Base-by-base conservation (phyloP, 2,113 vertebrate genomes). In the Stomatorhinus ivindoensis region DNA sequence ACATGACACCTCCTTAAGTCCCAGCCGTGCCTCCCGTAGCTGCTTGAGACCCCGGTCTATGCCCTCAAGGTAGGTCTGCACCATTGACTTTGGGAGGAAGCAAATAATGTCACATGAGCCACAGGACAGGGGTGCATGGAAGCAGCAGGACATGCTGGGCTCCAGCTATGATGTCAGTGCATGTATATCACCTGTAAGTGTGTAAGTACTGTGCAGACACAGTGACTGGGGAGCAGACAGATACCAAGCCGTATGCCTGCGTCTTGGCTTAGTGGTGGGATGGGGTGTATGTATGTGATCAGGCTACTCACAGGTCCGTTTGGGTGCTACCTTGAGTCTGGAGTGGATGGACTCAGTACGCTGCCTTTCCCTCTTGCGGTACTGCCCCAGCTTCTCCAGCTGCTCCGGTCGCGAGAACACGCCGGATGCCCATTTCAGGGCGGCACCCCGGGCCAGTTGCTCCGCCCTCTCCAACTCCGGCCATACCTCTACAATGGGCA, bases 371-470 rank as follows among this genome's bases (percentile, higher is more conserved):
- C 98, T 95, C 93, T 95, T 97, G 69, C 93, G 96, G 94, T 99
- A 99, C 87, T 98, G 96, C 85, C 94, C 92, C 2, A 99, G 95
- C 3, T 95, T 95, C 92, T 97, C 96, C 94, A 99, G 94, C 80
- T 99, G 97, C 89, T 99, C 97, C 0, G 98, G 97, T 13, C 92
- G 93, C 92, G 97, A 98, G 93, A 99, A 99, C 82, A 99, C 95
- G 31, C 97, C 97, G 0, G 98, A 99, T 3, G 98, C 98, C 98
- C 98, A 99, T 94, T 99, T 99, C 89, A 99, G 94, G 4, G 98
- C 98, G 0, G 98, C 97, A 0, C 98, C 98, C 19, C 98, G 95
- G 0, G 98, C 98, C 94, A 99, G 82, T 87, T 94, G 91, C 93
- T 99, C 98, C 0, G 98, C 98, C 91, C 97, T 95, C 94, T 97